Evolutionary conservation across 2,797 vertebrate species (phyloP), one percentile per base, ranked within the genome.

Genomic region (Hybognathus amarus): DNA sequence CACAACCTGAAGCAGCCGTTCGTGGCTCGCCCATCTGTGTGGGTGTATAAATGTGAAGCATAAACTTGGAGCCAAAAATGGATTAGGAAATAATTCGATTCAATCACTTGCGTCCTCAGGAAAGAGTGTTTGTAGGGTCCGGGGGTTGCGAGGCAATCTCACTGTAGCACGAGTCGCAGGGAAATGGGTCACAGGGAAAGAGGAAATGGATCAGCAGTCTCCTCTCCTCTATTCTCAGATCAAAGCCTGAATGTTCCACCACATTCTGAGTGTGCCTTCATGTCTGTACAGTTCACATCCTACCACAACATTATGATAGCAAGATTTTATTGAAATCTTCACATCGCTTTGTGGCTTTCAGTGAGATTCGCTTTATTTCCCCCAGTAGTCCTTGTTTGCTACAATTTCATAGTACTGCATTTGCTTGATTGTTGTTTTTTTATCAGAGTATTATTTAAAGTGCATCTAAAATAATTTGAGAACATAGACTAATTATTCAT

Each of bases 151-250:
- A 73, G 63, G 78, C 80, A 75, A 50, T 82, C 69, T 85, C 68
- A 24, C 61, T 76, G 77, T 73, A 45, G 79, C 73, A 78, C 74
- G 88, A 88, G 78, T 90, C 54, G 66, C 42, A 69, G 84, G 61
- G 85, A 91, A 91, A 86, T 92, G 89, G 91, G 92, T 91, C 90
- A 91, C 73, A 87, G 81, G 83, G 59, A 87, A 69, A 73, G 73
- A 45, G 76, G 66, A 79, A 78, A 79, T 79, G 30, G 66, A 77
- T 77, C 69, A 75, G 77, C 70, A 52, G 77, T 77, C 85, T 30
- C 61, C 82, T 77, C 68, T 75, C 84, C 76, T 83, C 85, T 84
- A 83, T 87, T 80, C 59, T 69, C 59, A 86, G 86, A 76, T 83
- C 73, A 88, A 85, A 84, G 81, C 56, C 45, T 9, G 63, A 75